Evolutionary conservation across 2,797 vertebrate genomes (phyloP).

Genomic region (Sciurus carolinensis): DNA sequence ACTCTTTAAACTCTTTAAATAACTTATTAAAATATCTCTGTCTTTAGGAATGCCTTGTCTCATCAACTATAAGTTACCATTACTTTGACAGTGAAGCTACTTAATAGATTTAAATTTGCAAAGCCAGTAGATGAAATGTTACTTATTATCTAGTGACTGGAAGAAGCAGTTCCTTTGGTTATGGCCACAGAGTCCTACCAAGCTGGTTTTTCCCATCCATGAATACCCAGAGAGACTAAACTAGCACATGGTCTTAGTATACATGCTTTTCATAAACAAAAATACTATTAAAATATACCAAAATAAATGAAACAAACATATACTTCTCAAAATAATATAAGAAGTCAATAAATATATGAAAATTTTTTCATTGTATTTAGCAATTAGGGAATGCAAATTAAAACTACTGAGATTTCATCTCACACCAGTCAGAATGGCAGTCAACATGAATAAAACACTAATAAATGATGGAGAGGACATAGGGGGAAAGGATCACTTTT

Average conservation of each 20-base stretch:
- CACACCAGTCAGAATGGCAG: too few relatives aligned
- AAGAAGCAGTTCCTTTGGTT: not conserved
- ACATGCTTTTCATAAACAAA: not conserved
- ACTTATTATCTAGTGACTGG: not conserved
- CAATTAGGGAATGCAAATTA: too few relatives aligned
- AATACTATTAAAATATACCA: not conserved
- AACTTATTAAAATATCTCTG: not conserved
- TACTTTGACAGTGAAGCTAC: not conserved
- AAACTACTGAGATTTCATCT: too few relatives aligned
- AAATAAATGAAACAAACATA: too few relatives aligned
- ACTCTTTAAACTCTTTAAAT: not conserved
- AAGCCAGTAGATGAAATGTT: not conserved
- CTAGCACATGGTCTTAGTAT: not conserved
- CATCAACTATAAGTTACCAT: not conserved
- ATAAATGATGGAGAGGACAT: too few relatives aligned
- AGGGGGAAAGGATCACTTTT: too few relatives aligned
- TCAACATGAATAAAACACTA: too few relatives aligned
- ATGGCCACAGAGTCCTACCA: not conserved
- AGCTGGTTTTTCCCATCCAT: not conserved
- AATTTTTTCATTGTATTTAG: too few relatives aligned
- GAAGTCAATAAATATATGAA: too few relatives aligned
- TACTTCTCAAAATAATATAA: too few relatives aligned
- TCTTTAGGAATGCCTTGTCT: not conserved
- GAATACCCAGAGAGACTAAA: not conserved
- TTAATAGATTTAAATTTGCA: not conserved